Percentiles rank a stretch among this genome's conserved stretches.
Evolutionary conservation across 2,113 vertebrate genomes (phyloP).

Genomic region (Herpetotheres cachinnans): DNA sequence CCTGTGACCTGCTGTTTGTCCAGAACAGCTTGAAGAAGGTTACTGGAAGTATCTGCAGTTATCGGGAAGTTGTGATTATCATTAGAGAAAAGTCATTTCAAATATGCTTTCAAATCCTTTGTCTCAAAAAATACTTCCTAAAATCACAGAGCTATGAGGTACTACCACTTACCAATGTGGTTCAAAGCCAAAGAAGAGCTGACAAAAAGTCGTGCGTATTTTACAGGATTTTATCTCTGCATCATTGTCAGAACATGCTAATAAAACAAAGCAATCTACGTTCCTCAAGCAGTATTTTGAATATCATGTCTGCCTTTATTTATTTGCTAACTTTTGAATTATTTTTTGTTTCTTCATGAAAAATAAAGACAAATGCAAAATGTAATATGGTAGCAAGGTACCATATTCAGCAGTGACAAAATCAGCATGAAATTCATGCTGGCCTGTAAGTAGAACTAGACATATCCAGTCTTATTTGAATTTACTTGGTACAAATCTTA

Average conservation of each 20-base stretch:
- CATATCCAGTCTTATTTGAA: neutral
- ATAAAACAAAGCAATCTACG: neutral
- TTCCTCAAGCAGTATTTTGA: neutral
- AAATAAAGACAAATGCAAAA: neutral
- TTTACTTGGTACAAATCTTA: neutral
- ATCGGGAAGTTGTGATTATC: neutral
- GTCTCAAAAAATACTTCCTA: neutral
- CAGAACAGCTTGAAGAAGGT: neutral
- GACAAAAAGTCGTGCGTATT: neutral
- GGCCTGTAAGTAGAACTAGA: neutral
- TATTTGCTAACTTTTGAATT: neutral
- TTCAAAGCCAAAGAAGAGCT: neutral
- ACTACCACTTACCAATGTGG: neutral
- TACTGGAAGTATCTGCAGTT: neutral
- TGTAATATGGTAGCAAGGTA: neutral
- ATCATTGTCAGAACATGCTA: neutral
- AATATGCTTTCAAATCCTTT: neutral
- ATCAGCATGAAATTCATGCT: neutral
- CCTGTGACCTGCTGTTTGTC: neutral
- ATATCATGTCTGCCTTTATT: neutral
- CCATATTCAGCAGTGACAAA: neutral
- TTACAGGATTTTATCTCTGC: neutral
- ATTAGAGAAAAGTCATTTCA: neutral
- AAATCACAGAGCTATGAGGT: neutral
- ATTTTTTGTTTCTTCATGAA: neutral